phyloP scores from a whole-genome alignment of 2,888 invertebrate species.

The Dynastes grantii region DNA sequence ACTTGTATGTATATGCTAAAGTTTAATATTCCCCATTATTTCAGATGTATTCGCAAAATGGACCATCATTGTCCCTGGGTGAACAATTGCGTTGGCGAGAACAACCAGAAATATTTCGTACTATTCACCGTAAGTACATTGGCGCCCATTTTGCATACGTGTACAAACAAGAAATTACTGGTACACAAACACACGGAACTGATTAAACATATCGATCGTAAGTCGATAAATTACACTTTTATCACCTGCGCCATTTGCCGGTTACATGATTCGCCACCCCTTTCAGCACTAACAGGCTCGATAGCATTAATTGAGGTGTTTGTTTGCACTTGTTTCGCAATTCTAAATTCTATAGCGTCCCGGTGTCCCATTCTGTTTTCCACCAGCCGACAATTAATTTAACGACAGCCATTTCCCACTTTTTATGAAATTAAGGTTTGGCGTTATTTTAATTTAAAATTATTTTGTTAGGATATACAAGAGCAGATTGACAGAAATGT shows the following conservation, averaged over 20 bases:
- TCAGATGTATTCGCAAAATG: conserved; percentile 86
- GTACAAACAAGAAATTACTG: background rate
- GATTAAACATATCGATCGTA: conserved; percentile 28
- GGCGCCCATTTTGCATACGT: no score
- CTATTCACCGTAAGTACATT: conserved; percentile 89
- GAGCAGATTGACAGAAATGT: no score
- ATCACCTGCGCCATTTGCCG: conserved; percentile 13
- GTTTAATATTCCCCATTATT: conserved; percentile 60
- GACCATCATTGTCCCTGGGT: conserved; percentile 97
- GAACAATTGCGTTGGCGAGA: conserved; percentile 99
- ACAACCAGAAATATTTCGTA: conserved; percentile 99
- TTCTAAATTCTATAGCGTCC: conserved; percentile 4
- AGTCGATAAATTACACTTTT: conserved; percentile 34
- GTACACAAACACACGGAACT: conserved; percentile 4
- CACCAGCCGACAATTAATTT: background rate
- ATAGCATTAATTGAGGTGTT: conserved; percentile 14
- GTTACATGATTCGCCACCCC: conserved; percentile 1
- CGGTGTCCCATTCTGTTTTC: background rate
- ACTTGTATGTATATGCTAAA: no score
- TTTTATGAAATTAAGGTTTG: background rate
- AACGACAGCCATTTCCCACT: background rate
- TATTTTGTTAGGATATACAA: background rate
- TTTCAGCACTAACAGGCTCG: background rate
- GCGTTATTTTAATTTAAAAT: background rate
- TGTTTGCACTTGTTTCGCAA: conserved; percentile 22